Conservation (phyloP, 2,113 vertebrate species). For the Athene noctua region DNA sequence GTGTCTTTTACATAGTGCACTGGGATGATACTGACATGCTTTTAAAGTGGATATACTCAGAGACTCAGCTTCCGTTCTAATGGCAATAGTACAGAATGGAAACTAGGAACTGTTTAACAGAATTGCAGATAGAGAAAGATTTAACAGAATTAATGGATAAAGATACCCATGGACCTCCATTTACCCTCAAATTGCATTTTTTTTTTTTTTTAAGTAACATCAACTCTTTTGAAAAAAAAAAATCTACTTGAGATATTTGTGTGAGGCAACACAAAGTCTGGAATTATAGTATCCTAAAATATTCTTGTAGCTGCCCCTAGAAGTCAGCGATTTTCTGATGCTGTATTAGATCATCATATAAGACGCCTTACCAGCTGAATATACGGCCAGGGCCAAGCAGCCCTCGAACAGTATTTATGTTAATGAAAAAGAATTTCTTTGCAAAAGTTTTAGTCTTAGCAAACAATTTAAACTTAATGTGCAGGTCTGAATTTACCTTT, state of each 20-base stretch:
- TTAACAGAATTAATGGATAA: background rate
- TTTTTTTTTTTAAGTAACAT: background rate
- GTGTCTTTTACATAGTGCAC: background rate
- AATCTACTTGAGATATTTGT: background rate
- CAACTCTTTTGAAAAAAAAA: background rate
- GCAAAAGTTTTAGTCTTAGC: conserved; percentile 27
- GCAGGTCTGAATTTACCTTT: conserved; percentile 52
- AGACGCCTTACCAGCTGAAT: background rate
- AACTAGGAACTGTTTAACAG: background rate
- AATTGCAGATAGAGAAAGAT: background rate
- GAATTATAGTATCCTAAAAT: background rate
- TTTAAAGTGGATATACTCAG: background rate
- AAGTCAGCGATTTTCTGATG: background rate
- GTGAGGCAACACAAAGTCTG: background rate
- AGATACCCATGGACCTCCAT: background rate
- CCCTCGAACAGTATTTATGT: conserved; percentile 13
- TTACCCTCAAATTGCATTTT: background rate
- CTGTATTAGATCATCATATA: background rate
- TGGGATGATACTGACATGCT: background rate
- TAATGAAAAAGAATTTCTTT: conserved; percentile 54
- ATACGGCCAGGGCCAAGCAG: background rate
- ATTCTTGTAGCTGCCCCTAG: background rate
- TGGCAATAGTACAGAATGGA: background rate
- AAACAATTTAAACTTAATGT: conserved; percentile 41
- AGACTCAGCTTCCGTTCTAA: background rate